phyloP scores from a whole-genome alignment of 2,888 invertebrate species.

The Dorcus hopei region DNA sequence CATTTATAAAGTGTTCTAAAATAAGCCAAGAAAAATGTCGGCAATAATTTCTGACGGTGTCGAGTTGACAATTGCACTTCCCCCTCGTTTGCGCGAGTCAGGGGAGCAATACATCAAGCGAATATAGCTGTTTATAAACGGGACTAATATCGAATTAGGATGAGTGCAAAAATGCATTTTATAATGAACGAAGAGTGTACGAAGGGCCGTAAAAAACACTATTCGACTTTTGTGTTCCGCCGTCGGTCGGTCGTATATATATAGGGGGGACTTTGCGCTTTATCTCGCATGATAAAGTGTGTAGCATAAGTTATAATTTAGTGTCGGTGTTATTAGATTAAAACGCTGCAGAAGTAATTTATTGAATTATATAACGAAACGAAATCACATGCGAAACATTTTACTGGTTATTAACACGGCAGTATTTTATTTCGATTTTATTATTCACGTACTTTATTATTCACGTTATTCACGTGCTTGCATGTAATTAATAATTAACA shows the following conservation, averaged over 20 bases:
- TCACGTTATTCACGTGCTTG: no score
- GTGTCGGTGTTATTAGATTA: slow-evolving; percentile 17
- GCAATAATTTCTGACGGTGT: slow-evolving; percentile 47
- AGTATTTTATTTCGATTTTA: neutral
- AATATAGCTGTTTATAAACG: slow-evolving; percentile 35
- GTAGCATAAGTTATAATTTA: slow-evolving; percentile 18
- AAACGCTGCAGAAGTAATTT: slow-evolving; percentile 12
- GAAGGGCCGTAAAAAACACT: slow-evolving; percentile 8
- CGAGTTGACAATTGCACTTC: slow-evolving; percentile 48
- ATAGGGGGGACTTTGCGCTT: slow-evolving; percentile 1
- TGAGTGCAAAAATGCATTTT: slow-evolving; percentile 27
- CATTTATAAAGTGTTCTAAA: slow-evolving; percentile 34
- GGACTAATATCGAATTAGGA: slow-evolving; percentile 38
- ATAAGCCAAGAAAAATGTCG: slow-evolving; percentile 46
- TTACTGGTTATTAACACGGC: neutral
- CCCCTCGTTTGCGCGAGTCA: slow-evolving; percentile 30
- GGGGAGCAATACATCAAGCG: slow-evolving; percentile 16
- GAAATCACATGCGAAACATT: slow-evolving; percentile 11
- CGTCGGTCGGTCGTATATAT: neutral
- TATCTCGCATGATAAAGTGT: slow-evolving; percentile 15
- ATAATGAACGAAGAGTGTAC: slow-evolving; percentile 23
- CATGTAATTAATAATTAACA: no score
- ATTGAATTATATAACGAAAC: slow-evolving; percentile 15
- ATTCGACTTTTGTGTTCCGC: neutral
- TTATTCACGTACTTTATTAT: no score